A percentile compares a stretch with the other conserved stretches of the same genome.
These are phyloP conservation scores for Falco naumanni DNA, from an alignment of 2,797 vertebrate species.

Conservation along the genomic window DNA sequence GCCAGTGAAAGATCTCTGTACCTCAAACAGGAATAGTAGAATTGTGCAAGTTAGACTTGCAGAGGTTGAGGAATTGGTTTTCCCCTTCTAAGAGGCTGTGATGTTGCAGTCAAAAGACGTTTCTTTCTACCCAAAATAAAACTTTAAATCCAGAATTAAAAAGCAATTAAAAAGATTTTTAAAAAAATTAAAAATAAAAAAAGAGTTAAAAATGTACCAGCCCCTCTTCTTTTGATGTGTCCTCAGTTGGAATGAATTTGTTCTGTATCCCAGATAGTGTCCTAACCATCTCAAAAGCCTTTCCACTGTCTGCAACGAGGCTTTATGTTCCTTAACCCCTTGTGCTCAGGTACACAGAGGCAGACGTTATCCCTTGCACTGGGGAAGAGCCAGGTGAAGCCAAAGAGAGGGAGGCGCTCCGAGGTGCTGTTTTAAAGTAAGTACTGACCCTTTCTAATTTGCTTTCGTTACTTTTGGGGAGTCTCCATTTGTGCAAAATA, in stretches of 20 bases:
- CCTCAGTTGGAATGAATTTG: neutral
- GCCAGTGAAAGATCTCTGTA: neutral
- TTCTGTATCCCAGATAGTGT: neutral
- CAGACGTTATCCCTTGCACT: conserved; percentile 97
- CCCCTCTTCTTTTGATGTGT: neutral
- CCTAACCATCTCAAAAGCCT: neutral
- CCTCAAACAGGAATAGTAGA: neutral
- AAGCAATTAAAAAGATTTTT: neutral
- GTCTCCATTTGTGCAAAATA: neutral
- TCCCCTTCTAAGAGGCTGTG: neutral
- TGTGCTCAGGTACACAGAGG: conserved; percentile 92
- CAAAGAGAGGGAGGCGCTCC: conserved; percentile 95
- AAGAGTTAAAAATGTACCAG: neutral
- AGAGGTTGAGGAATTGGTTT: neutral
- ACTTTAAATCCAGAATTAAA: neutral
- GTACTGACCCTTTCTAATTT: conserved; percentile 35
- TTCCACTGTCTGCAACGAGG: neutral
- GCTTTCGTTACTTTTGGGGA: neutral
- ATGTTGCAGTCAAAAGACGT: neutral
- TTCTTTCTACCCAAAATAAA: neutral
- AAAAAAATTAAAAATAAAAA: no score
- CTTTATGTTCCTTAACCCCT: conserved; percentile 78
- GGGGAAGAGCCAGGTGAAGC: conserved; percentile 98
- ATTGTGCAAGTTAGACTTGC: neutral
- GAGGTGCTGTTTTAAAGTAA: conserved; percentile 98